Base-by-base conservation (phyloP, 2,113 vertebrate genomes). In the Enhydra lutris region DNA sequence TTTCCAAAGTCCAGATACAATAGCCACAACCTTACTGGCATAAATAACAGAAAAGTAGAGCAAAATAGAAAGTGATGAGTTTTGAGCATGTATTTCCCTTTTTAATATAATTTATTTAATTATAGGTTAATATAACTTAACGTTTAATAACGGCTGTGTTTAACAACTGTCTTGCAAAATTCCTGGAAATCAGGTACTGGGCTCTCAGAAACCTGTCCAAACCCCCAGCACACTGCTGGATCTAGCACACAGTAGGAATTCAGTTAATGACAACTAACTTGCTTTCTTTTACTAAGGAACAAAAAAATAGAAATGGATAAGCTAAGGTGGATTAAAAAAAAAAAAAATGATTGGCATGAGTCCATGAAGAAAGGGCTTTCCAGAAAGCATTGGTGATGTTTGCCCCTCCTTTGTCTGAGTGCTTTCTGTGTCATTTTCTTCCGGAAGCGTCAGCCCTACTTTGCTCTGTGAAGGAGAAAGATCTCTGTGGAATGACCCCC, bases 271-370 rank as follows among this genome's bases (percentile, higher is more conserved):
- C 29, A 31, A 26, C 11, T 79, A n/a, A 31, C 14, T 57, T 89
- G 50, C 36, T 52, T 89, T 52, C 45, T 61, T 95, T 84, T 21
- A 31, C 52, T 71, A 88, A 79, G 47, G 42, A 95, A 93, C 2
- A 34, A 78, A 93, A 97, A 97, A 23, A 39, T 31, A 73, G 59
- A 81, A 85, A 82, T 78, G 52, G 20, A 74, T 74, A 71, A 83
- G 42, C 63, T 80, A 83, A 95, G 50, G 45, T 92, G 42, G 42
- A 42, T 42, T 42, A 34, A 14, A 7, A 74, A 73, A 67, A 34
- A 67, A 67, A 67, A 79, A 42, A 39, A 67, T 55, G 69, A 69
- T n/a, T 63, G 67, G 47, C 83, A 52, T n/a, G 59, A 82, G 52
- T 42, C 63, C 20, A 21, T 5, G 6, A 91, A 89, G 82, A 82